Percentiles rank a stretch among this genome's conserved stretches.
Conservation (phyloP, 2,888 invertebrate species). For the Archaeoteleia sp. region DNA sequence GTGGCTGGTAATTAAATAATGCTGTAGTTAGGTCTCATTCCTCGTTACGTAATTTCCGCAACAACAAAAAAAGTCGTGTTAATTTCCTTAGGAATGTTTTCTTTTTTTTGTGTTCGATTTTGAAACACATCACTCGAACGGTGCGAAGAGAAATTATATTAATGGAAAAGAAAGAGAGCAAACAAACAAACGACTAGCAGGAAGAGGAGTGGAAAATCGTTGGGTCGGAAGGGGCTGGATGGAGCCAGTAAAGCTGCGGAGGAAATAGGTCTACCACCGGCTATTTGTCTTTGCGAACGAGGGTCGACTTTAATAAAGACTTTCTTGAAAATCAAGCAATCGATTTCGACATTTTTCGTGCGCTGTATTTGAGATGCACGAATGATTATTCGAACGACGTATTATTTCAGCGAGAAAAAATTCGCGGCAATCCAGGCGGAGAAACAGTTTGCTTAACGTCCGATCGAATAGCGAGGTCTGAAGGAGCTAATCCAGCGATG, state of each 20-base stretch:
- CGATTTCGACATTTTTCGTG: background rate
- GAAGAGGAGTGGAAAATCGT: conserved; percentile 17
- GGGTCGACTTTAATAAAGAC: conserved; percentile 38
- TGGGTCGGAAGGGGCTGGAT: conserved; percentile 36
- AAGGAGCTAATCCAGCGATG: conserved; percentile 12
- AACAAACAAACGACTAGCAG: conserved; percentile 38
- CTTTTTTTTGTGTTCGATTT: too few relatives aligned
- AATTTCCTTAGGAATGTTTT: conserved; percentile 38
- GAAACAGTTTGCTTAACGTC: background rate
- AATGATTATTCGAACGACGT: background rate
- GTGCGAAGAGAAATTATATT: conserved; percentile 48
- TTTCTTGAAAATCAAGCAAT: conserved; percentile 20
- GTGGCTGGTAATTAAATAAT: conserved; percentile 34
- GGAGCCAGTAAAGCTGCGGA: conserved; percentile 49
- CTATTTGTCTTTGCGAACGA: conserved; percentile 42
- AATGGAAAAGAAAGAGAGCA: conserved; percentile 43
- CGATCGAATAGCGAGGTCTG: conserved; percentile 4
- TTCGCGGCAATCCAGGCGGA: conserved; percentile 6
- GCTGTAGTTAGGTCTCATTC: conserved; percentile 35
- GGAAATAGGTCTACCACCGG: conserved; percentile 43
- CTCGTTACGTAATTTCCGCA: conserved; percentile 31
- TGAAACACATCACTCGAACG: conserved; percentile 47
- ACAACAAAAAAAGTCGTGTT: conserved; percentile 35
- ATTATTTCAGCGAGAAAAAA: conserved; percentile 2
- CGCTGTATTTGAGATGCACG: too few relatives aligned